A percentile compares a stretch with the other conserved stretches of the same genome.
Evolutionary conservation across 2,797 vertebrate species (phyloP).

Genomic region (Halcyon leucocephala): DNA sequence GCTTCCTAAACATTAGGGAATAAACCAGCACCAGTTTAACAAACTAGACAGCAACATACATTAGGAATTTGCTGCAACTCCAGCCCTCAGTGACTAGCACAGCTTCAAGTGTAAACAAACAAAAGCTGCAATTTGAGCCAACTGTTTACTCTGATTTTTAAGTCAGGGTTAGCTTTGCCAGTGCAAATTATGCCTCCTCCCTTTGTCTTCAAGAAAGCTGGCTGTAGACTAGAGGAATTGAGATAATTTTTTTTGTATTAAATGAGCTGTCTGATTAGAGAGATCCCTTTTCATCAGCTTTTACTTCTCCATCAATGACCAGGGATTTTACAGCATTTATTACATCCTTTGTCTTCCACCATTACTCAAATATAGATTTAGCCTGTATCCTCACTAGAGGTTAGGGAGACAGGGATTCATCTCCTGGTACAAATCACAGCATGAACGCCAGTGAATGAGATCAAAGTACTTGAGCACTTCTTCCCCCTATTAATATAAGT

Average conservation of each 20-base stretch:
- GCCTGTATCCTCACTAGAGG: not conserved
- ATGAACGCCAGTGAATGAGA: not conserved
- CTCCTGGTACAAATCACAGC: not conserved
- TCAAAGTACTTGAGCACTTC: not conserved
- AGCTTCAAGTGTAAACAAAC: conserved; percentile 62
- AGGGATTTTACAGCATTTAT: not conserved
- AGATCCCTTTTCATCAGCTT: not conserved
- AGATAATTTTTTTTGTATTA: not conserved
- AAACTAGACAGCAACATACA: not conserved
- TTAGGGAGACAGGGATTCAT: not conserved
- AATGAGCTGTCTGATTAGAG: conserved; percentile 18
- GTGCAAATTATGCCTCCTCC: conserved; percentile 3
- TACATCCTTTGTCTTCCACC: not conserved
- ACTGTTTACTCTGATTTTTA: conserved; percentile 55
- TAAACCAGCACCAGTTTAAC: not conserved
- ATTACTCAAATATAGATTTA: not conserved
- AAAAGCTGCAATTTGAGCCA: not conserved
- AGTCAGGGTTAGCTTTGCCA: conserved; percentile 26
- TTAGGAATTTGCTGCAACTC: conserved; percentile 30
- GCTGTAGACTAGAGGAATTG: not conserved
- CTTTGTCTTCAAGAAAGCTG: conserved; percentile 58
- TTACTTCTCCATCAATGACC: not conserved
- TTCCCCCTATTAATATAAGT: not conserved
- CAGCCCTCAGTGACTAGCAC: conserved; percentile 12
- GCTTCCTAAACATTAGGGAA: not conserved